A percentile compares a stretch with the other conserved stretches of the same genome.
Conservation (phyloP, 2,797 vertebrate species). For the Danio aesculapii region DNA sequence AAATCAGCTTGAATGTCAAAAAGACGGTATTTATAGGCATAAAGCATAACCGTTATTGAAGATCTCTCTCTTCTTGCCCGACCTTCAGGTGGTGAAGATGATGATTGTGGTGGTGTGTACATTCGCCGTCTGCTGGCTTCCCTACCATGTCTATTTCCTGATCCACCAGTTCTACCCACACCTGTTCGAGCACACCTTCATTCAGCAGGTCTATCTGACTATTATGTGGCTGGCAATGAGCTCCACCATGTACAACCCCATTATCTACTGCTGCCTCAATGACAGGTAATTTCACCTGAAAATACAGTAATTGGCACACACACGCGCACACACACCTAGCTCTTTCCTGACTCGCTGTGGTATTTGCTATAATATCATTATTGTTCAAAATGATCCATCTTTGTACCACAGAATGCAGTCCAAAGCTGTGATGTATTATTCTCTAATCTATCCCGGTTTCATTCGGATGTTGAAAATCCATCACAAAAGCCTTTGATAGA, state of each 20-base stretch:
- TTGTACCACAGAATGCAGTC: neutral
- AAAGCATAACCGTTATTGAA: conserved; percentile 4
- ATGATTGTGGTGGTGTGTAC: conserved; percentile 97
- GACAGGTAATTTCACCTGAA: conserved; percentile 82
- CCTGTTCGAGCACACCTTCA: conserved; percentile 82
- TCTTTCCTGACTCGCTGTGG: conserved; percentile 11
- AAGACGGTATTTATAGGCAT: conserved; percentile 2
- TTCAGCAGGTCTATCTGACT: conserved; percentile 95
- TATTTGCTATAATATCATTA: conserved; percentile 42
- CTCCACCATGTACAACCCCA: conserved; percentile 99
- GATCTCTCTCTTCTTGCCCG: conserved; percentile 18
- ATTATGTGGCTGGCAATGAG: conserved; percentile 99
- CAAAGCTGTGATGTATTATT: conserved; percentile 18
- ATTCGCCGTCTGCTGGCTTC: conserved; percentile 96
- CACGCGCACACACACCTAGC: conserved; percentile 30
- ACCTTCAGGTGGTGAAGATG: conserved; percentile 95
- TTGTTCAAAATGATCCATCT: conserved; percentile 43
- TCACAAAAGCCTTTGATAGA: conserved; percentile 19
- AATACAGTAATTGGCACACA: conserved; percentile 29
- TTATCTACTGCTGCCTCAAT: conserved; percentile 99
- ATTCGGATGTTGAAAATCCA: conserved; percentile 11
- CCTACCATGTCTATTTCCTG: conserved; percentile 95
- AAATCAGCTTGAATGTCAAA: conserved; percentile 11
- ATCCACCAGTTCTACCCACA: conserved; percentile 85
- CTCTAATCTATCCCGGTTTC: conserved; percentile 14